phyloP scores from a whole-genome alignment of 1,140 invertebrate genomes.

The Mamestra configurata region DNA sequence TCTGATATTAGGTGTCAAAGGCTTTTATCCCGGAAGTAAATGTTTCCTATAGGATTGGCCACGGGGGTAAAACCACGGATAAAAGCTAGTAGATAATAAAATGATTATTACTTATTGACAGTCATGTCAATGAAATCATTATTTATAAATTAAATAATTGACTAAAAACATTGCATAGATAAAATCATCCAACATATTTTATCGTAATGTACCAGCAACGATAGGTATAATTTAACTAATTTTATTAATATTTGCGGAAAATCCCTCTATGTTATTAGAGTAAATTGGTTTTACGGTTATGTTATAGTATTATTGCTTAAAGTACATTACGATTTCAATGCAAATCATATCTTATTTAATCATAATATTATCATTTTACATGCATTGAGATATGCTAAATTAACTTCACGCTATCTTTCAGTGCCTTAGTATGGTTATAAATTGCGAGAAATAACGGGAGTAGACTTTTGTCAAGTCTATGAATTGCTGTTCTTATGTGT shows the following conservation, averaged over 20 bases:
- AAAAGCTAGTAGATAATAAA: too few relatives aligned
- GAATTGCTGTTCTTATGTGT: neutral
- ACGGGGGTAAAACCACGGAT: too few relatives aligned
- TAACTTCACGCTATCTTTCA: neutral
- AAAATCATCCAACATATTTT: neutral
- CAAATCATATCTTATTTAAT: constrained; percentile 13
- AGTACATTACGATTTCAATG: constrained; percentile 21
- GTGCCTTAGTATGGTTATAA: neutral
- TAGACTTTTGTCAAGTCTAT: neutral
- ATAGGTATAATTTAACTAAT: constrained; percentile 4
- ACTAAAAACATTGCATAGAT: neutral
- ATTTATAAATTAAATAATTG: neutral
- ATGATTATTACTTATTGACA: neutral
- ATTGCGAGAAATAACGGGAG: neutral
- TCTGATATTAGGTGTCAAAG: too few relatives aligned
- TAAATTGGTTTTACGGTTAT: constrained; percentile 19
- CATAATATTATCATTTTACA: constrained; percentile 25
- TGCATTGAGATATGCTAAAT: constrained; percentile 10
- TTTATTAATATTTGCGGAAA: constrained; percentile 28
- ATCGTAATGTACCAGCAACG: constrained; percentile 1
- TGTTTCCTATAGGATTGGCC: too few relatives aligned
- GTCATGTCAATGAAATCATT: too few relatives aligned
- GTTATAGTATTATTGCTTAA: neutral
- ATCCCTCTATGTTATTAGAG: constrained; percentile 17
- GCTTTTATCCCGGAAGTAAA: too few relatives aligned